A percentile compares a stretch with the other conserved stretches of the same genome.
These are phyloP conservation scores for Pseudomugil gertrudae DNA, from an alignment of 2,797 vertebrate species.

Conservation along the genomic window DNA sequence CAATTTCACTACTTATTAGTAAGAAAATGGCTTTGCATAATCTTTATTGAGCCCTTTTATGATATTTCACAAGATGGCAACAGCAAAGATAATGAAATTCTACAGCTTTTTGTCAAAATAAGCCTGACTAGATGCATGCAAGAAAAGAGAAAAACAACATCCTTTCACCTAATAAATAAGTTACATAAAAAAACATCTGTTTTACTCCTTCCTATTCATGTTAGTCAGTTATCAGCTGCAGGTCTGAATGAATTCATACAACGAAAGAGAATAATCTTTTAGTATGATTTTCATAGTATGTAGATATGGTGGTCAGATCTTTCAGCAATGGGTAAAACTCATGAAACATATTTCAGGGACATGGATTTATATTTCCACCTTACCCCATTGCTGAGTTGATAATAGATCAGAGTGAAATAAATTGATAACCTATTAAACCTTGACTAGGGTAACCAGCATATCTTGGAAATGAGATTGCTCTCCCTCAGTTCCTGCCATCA, in stretches of 20 bases:
- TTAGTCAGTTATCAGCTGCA: background rate
- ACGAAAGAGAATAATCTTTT: background rate
- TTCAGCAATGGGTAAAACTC: background rate
- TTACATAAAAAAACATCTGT: too few species aligned
- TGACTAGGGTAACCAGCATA: constrained; percentile 6
- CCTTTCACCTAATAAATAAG: too few species aligned
- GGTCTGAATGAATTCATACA: background rate
- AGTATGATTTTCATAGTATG: background rate
- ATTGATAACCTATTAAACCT: constrained; percentile 13
- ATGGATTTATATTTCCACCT: background rate
- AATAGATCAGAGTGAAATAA: constrained; percentile 5
- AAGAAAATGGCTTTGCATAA: too few species aligned
- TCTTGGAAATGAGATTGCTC: constrained; percentile 16
- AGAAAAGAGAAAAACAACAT: background rate
- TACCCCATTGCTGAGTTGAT: constrained; percentile 7
- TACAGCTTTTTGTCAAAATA: background rate
- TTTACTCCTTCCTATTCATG: too few species aligned
- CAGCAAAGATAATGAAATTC: background rate
- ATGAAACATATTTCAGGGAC: background rate
- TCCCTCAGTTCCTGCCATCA: constrained; percentile 16
- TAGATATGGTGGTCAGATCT: background rate
- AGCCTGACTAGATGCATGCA: background rate
- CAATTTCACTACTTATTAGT: background rate
- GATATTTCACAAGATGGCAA: too few species aligned
- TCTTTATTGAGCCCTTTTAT: too few species aligned